Evolutionary conservation across 1,140 invertebrate species (phyloP).

Genomic region (Pogonus chalceus): DNA sequence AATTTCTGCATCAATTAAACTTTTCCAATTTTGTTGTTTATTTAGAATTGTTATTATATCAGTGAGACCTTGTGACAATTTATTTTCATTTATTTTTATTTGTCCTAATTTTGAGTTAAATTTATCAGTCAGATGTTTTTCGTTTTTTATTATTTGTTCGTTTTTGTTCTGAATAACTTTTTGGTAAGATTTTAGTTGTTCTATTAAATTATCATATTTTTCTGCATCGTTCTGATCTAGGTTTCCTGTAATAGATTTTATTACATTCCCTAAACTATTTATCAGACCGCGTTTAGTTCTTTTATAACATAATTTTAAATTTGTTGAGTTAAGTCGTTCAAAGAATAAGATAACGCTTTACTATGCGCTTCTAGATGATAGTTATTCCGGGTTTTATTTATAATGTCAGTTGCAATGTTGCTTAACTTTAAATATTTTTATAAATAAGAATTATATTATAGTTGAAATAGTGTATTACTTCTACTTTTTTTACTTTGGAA

Average conservation of each 20-base stretch:
- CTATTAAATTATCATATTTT: constrained; percentile 5
- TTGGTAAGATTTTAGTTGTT: background rate
- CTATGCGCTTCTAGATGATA: background rate
- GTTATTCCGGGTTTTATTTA: background rate
- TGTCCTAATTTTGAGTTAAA: background rate
- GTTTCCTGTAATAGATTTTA: constrained; percentile 1
- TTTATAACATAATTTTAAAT: background rate
- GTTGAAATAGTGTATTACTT: background rate
- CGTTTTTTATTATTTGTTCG: background rate
- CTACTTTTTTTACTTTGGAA: background rate
- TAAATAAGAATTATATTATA: background rate
- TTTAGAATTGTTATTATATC: background rate
- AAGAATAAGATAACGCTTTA: background rate
- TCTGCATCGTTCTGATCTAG: constrained; percentile 3
- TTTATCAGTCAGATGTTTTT: background rate
- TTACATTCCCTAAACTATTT: background rate
- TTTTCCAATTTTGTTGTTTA: background rate
- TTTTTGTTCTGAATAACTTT: background rate
- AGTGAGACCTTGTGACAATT: background rate
- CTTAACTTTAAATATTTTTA: background rate
- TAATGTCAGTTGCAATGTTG: background rate
- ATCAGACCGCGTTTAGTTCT: constrained; percentile 1
- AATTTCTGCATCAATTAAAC: background rate
- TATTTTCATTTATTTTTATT: background rate
- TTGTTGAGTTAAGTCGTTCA: background rate